phyloP scores from a whole-genome alignment of 1,140 invertebrate genomes.

The Hydropsyche tenuis region DNA sequence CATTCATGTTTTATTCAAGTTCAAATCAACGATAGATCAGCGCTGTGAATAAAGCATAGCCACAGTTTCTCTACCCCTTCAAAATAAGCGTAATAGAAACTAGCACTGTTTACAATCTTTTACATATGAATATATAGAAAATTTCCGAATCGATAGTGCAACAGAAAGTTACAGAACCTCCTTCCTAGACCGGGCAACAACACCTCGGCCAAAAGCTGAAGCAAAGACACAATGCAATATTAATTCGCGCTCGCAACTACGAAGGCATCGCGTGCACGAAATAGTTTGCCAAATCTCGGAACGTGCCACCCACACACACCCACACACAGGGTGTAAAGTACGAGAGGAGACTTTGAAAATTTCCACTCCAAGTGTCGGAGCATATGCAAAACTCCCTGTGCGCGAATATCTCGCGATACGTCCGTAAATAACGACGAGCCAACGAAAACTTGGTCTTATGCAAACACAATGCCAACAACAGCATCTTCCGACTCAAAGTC shows the following conservation, averaged over 20 bases:
- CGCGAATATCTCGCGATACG: conserved; percentile 47
- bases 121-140: too few relatives aligned
- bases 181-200: too few relatives aligned
- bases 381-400: conserved; percentile 47
- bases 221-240: conserved; percentile 24
- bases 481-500: conserved; percentile 33
- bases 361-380: conserved; percentile 40
- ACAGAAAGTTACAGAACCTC: too few relatives aligned
- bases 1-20: too few relatives aligned
- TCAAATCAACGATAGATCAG: too few relatives aligned
- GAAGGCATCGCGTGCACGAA: background rate
- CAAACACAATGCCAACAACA: conserved; percentile 25
- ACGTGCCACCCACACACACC: background rate
- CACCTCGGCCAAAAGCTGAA: too few relatives aligned
- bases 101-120: too few relatives aligned
- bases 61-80: too few relatives aligned
- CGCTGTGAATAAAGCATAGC: too few relatives aligned
- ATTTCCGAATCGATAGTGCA: too few relatives aligned
- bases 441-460: conserved; percentile 49
- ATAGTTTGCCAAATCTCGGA: conserved; percentile 42
- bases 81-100: too few relatives aligned
- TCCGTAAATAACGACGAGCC: conserved; percentile 49
- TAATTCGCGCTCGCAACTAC: conserved; percentile 5
- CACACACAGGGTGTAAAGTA: too few relatives aligned
- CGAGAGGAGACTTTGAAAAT: background rate